These are phyloP conservation scores for Cephus pygmeus DNA, from an alignment of 2,888 invertebrate species.

Conservation along the genomic window DNA sequence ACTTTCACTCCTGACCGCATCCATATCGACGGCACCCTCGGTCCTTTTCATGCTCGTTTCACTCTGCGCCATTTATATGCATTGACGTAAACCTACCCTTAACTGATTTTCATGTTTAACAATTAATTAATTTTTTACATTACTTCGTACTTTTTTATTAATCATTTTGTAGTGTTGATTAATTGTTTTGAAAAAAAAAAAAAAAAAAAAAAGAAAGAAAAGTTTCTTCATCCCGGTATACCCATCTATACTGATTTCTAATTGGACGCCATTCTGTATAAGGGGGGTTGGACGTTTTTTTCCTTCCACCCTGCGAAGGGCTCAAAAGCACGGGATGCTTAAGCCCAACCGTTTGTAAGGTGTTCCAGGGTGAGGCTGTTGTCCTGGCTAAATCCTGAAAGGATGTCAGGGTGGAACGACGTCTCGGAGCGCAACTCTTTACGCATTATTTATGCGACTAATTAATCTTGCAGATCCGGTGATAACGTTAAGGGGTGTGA, in stretches of 20 bases:
- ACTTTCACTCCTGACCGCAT: background rate
- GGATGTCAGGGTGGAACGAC: slow-evolving; percentile 9
- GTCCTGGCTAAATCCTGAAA: slow-evolving; percentile 1
- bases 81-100: background rate
- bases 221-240: background rate
- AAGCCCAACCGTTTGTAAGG: background rate
- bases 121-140: background rate
- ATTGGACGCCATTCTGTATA: background rate
- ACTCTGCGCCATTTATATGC: background rate
- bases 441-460: slow-evolving; percentile 44
- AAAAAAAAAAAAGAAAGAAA: background rate
- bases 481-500: slow-evolving; percentile 36
- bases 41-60: background rate
- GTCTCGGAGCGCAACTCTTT: slow-evolving; percentile 32
- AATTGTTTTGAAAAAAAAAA: background rate
- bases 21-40: background rate
- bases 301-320: background rate
- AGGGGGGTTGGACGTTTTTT: background rate
- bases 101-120: background rate
- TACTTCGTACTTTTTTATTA: background rate
- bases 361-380: background rate
- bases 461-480: slow-evolving; percentile 46
- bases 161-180: background rate
- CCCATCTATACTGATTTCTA: background rate
- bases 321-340: background rate